phyloP scores from a whole-genome alignment of 2,797 vertebrate genomes.

The Poeciliopsis gracilis region DNA sequence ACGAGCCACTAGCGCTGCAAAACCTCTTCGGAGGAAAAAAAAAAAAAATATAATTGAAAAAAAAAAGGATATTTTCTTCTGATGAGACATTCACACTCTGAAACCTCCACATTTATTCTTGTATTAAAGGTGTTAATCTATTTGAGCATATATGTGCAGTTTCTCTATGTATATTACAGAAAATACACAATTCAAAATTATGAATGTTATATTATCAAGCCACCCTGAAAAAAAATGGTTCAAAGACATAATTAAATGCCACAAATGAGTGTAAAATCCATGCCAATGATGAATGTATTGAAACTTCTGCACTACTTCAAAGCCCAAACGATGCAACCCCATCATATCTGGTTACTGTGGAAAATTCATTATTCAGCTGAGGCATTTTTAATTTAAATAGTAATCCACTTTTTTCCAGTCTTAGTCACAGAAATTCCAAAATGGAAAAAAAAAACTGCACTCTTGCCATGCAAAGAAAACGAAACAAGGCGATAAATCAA shows the following conservation, averaged over 20 bases:
- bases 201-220: background rate
- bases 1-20: too few species aligned
- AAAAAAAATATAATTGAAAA: too few species aligned
- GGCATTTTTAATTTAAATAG: constrained; percentile 26
- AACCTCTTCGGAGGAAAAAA: too few species aligned
- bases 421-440: constrained; percentile 26
- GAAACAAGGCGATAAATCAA: constrained; percentile 57
- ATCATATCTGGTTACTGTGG: background rate
- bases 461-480: constrained; percentile 36
- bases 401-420: constrained; percentile 29
- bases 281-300: background rate
- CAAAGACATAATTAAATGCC: background rate
- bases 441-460: constrained; percentile 4
- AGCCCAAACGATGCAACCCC: background rate
- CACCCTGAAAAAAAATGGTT: background rate
- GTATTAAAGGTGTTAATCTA: background rate
- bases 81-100: background rate
- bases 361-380: background rate
- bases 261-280: background rate
- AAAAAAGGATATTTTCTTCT: too few species aligned
- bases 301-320: background rate
- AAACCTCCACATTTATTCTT: background rate
- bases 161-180: background rate
- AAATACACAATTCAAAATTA: background rate
- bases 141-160: background rate